Evolutionary conservation across 2,888 invertebrate species (phyloP).

Genomic region (Adelphocoris suturalis): DNA sequence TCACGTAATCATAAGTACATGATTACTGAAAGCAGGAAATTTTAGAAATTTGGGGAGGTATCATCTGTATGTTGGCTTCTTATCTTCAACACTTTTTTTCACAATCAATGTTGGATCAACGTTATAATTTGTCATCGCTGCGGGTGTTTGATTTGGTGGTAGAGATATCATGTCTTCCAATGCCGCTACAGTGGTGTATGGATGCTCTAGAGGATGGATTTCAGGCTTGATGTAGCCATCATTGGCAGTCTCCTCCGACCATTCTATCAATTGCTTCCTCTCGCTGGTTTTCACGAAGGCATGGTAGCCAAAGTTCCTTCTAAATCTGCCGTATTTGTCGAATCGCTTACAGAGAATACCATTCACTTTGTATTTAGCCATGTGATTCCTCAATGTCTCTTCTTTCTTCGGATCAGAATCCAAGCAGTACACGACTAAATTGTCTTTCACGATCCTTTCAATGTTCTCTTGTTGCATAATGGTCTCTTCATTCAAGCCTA

Average conservation of each 20-base stretch:
- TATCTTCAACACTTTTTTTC: not conserved
- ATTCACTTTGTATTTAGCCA: slow-evolving; percentile 22
- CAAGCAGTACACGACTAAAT: slow-evolving; percentile 32
- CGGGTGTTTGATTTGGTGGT: not conserved
- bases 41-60: too few species aligned
- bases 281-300: not conserved
- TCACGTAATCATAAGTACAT: too few species aligned
- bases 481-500: slow-evolving; percentile 37
- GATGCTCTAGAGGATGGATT: slow-evolving; percentile 22
- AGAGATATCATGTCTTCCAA: not conserved
- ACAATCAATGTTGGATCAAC: not conserved
- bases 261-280: slow-evolving; percentile 6
- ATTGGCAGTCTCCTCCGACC: slow-evolving; percentile 11
- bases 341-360: slow-evolving; percentile 3
- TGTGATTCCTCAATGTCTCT: not conserved
- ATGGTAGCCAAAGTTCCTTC: not conserved
- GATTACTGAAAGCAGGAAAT: too few species aligned
- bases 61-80: not conserved
- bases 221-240: slow-evolving; percentile 50
- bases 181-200: not conserved
- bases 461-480: not conserved
- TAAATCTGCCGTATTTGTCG: slow-evolving; percentile 45
- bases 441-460: slow-evolving; percentile 1
- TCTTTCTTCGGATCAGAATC: not conserved
- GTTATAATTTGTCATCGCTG: not conserved